A percentile compares a stretch with the other conserved stretches of the same genome.
Conservation (phyloP, 1,140 invertebrate species). For the Solen grandis region DNA sequence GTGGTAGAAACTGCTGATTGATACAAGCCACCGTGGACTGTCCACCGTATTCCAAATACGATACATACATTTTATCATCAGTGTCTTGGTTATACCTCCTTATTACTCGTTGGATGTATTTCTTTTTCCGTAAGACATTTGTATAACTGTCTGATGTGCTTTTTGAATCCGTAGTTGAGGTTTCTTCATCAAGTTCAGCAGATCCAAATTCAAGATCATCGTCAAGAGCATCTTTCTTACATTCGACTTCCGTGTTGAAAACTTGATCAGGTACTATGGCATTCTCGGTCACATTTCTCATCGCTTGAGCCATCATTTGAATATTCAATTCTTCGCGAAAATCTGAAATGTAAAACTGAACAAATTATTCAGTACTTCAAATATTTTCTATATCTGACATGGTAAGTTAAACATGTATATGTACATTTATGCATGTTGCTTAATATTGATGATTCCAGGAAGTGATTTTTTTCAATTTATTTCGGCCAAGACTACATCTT, state of each 20-base stretch:
- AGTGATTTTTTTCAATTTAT: no score
- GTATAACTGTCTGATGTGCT: not conserved
- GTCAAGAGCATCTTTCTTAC: not conserved
- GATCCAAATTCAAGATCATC: conserved; percentile 12
- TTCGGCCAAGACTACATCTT: no score
- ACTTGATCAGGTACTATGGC: not conserved
- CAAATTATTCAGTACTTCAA: not conserved
- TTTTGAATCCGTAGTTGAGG: not conserved
- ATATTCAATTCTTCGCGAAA: conserved; percentile 26
- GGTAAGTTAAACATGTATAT: no score
- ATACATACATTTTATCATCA: conserved; percentile 36
- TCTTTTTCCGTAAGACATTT: conserved; percentile 3
- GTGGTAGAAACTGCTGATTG: conserved; percentile 31
- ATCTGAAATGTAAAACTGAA: not conserved
- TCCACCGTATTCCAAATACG: conserved; percentile 31
- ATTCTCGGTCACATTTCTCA: conserved; percentile 1
- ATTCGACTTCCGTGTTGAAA: not conserved
- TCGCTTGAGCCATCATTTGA: conserved; percentile 25
- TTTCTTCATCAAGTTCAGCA: conserved; percentile 15
- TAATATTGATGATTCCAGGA: no score
- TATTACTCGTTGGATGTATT: conserved; percentile 14
- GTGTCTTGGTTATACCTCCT: not conserved
- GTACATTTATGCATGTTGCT: no score
- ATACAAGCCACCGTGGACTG: conserved; percentile 15
- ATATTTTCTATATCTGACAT: no score